phyloP scores from a whole-genome alignment of 35 echinoderm and acorn worm genomes.

The Chiridota heheva region DNA sequence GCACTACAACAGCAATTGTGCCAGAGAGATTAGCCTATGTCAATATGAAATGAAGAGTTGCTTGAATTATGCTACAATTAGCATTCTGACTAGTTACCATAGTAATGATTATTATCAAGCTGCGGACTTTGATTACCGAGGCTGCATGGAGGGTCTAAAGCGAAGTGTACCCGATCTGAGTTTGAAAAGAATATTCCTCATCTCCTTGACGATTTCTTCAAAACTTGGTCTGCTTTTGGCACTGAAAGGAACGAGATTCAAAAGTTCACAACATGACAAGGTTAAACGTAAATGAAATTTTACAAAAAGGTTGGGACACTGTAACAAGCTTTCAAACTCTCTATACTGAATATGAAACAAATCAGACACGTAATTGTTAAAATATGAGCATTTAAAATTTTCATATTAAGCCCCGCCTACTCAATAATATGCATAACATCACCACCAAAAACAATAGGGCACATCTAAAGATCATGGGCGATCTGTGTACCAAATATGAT shows the following conservation, averaged over 20 bases:
- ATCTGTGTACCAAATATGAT: too few species aligned
- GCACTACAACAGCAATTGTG: too few species aligned
- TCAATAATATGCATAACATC: too few species aligned
- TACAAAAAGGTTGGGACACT: background rate
- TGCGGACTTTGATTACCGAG: too few species aligned
- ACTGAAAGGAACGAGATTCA: slow-evolving; percentile 37
- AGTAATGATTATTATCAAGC: too few species aligned
- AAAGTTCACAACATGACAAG: background rate
- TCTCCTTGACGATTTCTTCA: slow-evolving; percentile 51
- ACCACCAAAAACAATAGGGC: too few species aligned
- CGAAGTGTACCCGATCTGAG: slow-evolving; percentile 67
- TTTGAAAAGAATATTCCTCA: slow-evolving; percentile 65
- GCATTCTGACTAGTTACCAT: too few species aligned
- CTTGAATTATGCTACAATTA: too few species aligned
- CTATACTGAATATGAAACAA: background rate
- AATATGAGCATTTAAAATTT: background rate
- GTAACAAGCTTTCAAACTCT: background rate
- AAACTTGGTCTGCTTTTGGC: slow-evolving; percentile 74
- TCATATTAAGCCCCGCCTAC: slow-evolving; percentile 1
- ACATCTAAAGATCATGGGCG: too few species aligned
- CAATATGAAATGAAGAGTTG: too few species aligned
- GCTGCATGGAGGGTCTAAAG: too few species aligned
- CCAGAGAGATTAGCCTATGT: too few species aligned
- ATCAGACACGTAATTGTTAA: background rate
- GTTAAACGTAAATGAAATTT: background rate